Evolutionary conservation across 2,888 invertebrate species (phyloP).

Genomic region (Stenodera caucasica): DNA sequence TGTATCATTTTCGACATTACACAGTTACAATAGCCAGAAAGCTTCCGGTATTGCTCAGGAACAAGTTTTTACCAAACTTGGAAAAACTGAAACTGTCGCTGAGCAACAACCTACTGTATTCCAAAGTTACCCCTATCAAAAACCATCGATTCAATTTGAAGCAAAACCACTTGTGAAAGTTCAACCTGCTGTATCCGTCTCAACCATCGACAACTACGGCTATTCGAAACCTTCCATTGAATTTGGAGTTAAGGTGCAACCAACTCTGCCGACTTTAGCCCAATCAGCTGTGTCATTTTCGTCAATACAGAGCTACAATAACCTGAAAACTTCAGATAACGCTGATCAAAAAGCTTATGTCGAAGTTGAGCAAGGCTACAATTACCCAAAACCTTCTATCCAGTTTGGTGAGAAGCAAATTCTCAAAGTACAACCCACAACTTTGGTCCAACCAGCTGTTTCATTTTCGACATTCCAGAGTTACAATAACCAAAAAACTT

Average conservation of each 20-base stretch:
- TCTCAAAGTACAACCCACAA: slow-evolving; percentile 1
- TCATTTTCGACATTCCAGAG: background rate
- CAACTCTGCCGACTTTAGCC: slow-evolving; percentile 48
- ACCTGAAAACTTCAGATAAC: background rate
- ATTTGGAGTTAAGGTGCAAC: slow-evolving; percentile 32
- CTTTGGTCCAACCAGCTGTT: slow-evolving; percentile 11
- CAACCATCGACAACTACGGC: slow-evolving; percentile 32
- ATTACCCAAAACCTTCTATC: slow-evolving; percentile 15
- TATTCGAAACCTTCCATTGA: background rate
- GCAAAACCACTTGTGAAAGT: no score
- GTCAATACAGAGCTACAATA: background rate
- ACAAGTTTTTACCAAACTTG: no score
- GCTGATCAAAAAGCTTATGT: no score
- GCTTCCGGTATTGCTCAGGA: no score
- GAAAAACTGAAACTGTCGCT: no score
- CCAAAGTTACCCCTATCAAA: slow-evolving; percentile 35
- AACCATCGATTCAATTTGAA: background rate
- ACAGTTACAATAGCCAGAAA: slow-evolving; percentile 8
- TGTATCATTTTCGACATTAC: slow-evolving; percentile 13
- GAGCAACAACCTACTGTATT: no score
- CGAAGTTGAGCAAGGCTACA: slow-evolving; percentile 30
- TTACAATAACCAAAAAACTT: background rate
- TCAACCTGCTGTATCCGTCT: slow-evolving; percentile 13
- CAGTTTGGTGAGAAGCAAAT: slow-evolving; percentile 14
- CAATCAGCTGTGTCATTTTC: slow-evolving; percentile 4